Percentiles rank a stretch among this genome's conserved stretches.
These are phyloP conservation scores for Sibirionetta formosa DNA, from an alignment of 2,797 vertebrate genomes.

Conservation along the genomic window DNA sequence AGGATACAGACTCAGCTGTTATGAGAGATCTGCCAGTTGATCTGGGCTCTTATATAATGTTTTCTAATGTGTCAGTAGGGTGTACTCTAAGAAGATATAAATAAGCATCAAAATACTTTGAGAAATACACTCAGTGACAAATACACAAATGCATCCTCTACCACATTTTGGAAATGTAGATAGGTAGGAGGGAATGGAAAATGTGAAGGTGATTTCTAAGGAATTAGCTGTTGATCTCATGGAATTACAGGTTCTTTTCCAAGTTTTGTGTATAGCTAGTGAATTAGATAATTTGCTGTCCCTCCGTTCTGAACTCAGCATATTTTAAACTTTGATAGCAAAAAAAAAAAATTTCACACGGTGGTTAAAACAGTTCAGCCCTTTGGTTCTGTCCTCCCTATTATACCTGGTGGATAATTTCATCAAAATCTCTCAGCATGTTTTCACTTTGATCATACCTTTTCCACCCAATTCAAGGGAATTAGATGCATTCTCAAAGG, in stretches of 20 bases:
- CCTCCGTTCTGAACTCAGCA: not conserved
- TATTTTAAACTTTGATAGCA: not conserved
- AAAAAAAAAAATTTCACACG: constrained; percentile 2
- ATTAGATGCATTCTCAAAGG: constrained; percentile 18
- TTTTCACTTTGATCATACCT: constrained; percentile 37
- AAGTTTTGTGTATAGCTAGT: not conserved
- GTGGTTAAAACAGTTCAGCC: not conserved
- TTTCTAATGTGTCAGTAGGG: not conserved
- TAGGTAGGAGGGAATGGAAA: not conserved
- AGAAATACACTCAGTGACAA: not conserved
- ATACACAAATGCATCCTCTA: not conserved
- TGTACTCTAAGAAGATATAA: not conserved
- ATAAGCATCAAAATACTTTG: not conserved
- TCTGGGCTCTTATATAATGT: not conserved
- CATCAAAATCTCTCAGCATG: not conserved
- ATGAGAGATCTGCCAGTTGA: not conserved
- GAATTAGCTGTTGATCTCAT: not conserved
- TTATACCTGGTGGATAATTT: constrained; percentile 9
- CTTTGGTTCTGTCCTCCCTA: not conserved
- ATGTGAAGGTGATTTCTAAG: not conserved
- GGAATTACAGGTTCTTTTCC: not conserved
- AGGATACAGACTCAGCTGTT: not conserved
- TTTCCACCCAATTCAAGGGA: constrained; percentile 36
- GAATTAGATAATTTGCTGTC: not conserved
- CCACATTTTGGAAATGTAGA: not conserved